These are phyloP conservation scores for Rotaria magnacalcarata DNA, from an alignment of 2,888 invertebrate genomes.

Conservation along the genomic window DNA sequence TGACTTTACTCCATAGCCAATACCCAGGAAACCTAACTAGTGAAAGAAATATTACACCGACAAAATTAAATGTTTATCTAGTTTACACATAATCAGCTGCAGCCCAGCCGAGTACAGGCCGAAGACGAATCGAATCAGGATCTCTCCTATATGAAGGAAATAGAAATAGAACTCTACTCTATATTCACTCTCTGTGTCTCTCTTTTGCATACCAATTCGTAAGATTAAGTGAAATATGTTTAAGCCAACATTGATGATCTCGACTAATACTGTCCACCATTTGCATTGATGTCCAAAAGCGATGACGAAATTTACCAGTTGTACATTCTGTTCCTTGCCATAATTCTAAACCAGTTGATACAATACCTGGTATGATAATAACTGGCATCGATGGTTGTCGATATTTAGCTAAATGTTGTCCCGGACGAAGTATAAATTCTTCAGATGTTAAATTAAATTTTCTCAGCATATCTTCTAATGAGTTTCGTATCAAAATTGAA, in stretches of 20 bases:
- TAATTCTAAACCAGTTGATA: slow-evolving; percentile 8
- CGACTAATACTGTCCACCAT: slow-evolving; percentile 2
- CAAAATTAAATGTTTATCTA: neutral
- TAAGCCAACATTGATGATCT: slow-evolving; percentile 32
- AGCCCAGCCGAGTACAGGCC: neutral
- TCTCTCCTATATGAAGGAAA: neutral
- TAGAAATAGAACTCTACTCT: no score
- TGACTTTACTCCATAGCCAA: slow-evolving; percentile 27
- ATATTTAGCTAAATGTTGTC: neutral
- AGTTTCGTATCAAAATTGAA: neutral
- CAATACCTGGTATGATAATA: slow-evolving; percentile 24
- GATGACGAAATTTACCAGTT: neutral
- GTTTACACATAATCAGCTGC: slow-evolving; percentile 24
- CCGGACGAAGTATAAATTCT: slow-evolving; percentile 9
- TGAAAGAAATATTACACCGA: neutral
- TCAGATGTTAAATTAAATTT: slow-evolving; percentile 24
- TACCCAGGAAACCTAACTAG: neutral
- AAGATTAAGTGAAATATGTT: slow-evolving; percentile 6
- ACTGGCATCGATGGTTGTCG: slow-evolving; percentile 29
- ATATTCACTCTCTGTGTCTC: no score
- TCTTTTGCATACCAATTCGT: neutral
- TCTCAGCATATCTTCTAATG: neutral
- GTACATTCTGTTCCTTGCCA: slow-evolving; percentile 24
- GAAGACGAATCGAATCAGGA: neutral
- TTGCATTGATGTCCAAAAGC: slow-evolving; percentile 34